Conservation (phyloP, 2,797 vertebrate species). For the Malacoraja senta region DNA sequence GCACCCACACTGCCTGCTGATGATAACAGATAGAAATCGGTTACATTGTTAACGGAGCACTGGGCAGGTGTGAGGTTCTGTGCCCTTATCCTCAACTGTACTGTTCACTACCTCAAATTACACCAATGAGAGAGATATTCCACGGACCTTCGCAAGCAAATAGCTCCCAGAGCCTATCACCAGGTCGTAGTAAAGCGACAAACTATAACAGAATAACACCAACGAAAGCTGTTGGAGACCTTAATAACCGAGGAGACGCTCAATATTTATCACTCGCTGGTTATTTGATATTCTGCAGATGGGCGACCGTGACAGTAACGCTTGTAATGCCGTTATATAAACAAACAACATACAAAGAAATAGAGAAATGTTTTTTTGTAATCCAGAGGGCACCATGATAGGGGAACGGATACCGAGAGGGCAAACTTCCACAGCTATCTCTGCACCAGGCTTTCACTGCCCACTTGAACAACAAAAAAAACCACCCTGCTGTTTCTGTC, state of each 20-base stretch:
- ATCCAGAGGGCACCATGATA: neutral
- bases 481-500: neutral
- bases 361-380: no score
- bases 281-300: neutral
- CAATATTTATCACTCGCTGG: neutral
- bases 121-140: neutral
- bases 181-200: neutral
- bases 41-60: no score
- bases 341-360: neutral
- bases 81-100: neutral
- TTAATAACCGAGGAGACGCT: neutral
- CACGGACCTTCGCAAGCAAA: no score
- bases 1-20: neutral
- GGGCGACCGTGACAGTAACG: neutral
- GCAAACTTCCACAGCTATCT: neutral
- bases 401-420: neutral
- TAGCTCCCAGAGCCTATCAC: neutral
- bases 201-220: neutral
- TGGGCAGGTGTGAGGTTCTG: neutral
- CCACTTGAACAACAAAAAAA: no score
- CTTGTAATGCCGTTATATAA: neutral
- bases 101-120: neutral
- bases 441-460: no score
- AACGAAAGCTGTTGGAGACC: neutral
- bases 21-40: no score